Evolutionary conservation across 2,797 vertebrate species (phyloP).

Genomic region (Cirrhinus mrigala): DNA sequence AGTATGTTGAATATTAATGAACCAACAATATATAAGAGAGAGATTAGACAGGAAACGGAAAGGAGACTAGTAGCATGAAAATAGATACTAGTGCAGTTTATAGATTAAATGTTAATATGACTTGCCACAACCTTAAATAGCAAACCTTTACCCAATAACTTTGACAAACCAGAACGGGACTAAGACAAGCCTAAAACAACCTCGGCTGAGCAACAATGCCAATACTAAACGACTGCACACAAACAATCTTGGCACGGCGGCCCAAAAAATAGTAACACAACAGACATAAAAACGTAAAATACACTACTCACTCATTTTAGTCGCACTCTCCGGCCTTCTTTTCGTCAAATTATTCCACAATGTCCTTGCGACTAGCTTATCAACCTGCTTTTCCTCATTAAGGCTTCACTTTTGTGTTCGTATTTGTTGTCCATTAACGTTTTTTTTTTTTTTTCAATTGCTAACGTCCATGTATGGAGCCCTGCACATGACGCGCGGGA

Average conservation of each 20-base stretch:
- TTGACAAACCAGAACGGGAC: too few species aligned
- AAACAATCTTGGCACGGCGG: background rate
- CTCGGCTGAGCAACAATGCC: background rate
- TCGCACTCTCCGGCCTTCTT: background rate
- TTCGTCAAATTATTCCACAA: background rate
- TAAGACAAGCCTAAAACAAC: background rate
- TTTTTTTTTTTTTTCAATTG: background rate
- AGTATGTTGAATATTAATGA: too few species aligned
- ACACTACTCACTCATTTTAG: background rate
- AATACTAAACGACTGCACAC: background rate
- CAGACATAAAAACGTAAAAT: background rate
- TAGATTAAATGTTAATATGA: too few species aligned
- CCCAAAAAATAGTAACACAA: background rate
- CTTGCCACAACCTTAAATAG: background rate
- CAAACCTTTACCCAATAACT: background rate
- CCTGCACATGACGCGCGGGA: background rate
- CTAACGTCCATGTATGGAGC: background rate
- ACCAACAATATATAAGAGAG: too few species aligned
- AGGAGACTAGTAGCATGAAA: too few species aligned
- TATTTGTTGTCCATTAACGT: background rate
- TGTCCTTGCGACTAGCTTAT: background rate
- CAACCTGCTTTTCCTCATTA: background rate
- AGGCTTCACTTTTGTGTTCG: background rate
- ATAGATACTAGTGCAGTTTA: too few species aligned
- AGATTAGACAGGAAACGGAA: too few species aligned